Base-by-base conservation (phyloP, 2,797 vertebrate genomes). In the Argya squamiceps region DNA sequence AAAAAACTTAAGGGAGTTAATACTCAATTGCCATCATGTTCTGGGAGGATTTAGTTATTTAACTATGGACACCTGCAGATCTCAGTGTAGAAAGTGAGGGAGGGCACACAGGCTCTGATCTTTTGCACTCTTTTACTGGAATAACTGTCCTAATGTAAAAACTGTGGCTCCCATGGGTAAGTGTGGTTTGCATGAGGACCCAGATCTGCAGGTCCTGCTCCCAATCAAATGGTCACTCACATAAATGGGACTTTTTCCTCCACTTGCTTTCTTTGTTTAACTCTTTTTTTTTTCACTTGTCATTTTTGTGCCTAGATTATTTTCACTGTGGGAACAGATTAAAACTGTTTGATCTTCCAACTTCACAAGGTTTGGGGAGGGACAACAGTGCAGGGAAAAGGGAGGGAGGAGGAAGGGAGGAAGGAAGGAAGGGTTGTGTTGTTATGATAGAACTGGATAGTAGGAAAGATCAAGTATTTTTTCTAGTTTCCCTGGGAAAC, bases 351-450 rank as follows among this genome's bases (percentile, higher is more conserved):
- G 94, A 97, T 91, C 94, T 95, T 65, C 46, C 62, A 91, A 32
- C 63, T 96, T 96, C 93, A 94, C 85, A 93, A 94, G 90, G 81
- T 73, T 29, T 79, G 56, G 87, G 92, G 84, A 93, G 89, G 92
- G 56, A 76, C 8, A 0, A 44, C 4, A 2, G 82, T 59, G 49
- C 39, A 74, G 89, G 76, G 74, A 74, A 86, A 82, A 83, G 70
- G 79, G 75, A 94, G 90, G 65, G 84, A 93, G 84, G 62, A 74
- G 69, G 85, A 52, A 92, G 93, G 88, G 90, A 97, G 96, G 88
- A 89, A 94, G 92, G 94, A 95, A 97, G 97, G 96, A 97, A 97
- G 95, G 96, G 95, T 91, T 96, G 96, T 95, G 94, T 74, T 92
- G 47, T 83, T 94, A 64, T 68, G 92, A 82, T 94, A 96, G 94